Evolutionary conservation across 2,888 invertebrate genomes (phyloP).

Genomic region (Cheilosia urbana): DNA sequence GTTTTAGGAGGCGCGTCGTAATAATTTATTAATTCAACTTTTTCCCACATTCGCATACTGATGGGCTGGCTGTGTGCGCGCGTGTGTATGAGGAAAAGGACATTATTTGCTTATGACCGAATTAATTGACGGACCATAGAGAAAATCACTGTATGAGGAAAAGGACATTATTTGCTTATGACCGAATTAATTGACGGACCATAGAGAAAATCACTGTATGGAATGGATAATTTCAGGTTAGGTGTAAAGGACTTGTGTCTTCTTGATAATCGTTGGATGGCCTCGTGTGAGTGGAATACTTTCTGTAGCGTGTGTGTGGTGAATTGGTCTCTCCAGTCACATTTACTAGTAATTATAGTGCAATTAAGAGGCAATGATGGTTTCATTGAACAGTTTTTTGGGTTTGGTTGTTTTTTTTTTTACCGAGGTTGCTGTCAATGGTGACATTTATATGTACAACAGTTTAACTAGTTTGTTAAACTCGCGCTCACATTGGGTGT

Average conservation of each 20-base stretch:
- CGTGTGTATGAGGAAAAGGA: constrained; percentile 1
- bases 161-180: constrained; percentile 50
- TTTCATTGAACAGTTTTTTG: constrained; percentile 46
- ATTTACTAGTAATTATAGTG: constrained; percentile 57
- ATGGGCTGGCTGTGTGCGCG: background rate
- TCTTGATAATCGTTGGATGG: constrained; percentile 25
- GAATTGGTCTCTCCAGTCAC: constrained; percentile 48
- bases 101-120: constrained; percentile 48
- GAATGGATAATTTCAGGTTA: constrained; percentile 29
- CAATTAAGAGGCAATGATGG: constrained; percentile 51
- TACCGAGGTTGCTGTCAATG: constrained; percentile 21
- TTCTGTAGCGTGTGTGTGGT: background rate
- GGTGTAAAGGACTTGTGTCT: constrained; percentile 38
- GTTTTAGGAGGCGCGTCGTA: constrained; percentile 56
- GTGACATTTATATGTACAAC: constrained; percentile 24
- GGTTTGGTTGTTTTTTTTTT: constrained; percentile 15
- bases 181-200: constrained; percentile 36
- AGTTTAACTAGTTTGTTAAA: constrained; percentile 4
- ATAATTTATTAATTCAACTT: constrained; percentile 71
- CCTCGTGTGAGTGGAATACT: background rate
- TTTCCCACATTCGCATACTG: background rate
- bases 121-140: constrained; percentile 26
- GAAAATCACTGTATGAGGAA: constrained; percentile 10
- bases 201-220: constrained; percentile 9
- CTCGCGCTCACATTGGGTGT: constrained; percentile 10